These are phyloP conservation scores for Montipora cactus DNA, from an alignment of 64 coral and sea anemone species.

Conservation along the genomic window DNA sequence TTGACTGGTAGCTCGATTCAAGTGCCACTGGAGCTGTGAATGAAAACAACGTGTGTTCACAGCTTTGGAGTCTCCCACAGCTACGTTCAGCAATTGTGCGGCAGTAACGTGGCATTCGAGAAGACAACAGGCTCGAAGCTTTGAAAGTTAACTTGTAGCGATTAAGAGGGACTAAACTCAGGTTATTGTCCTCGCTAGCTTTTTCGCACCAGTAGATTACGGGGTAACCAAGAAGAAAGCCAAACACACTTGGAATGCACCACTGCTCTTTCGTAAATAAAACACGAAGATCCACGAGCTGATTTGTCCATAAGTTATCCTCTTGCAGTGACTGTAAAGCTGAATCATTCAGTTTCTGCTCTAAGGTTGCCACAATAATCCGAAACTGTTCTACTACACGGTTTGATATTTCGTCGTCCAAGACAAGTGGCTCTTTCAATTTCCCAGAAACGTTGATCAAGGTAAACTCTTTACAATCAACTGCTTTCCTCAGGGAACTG, in stretches of 20 bases:
- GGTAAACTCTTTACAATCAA: slow-evolving; percentile 3
- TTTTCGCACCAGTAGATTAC: slow-evolving; percentile 67
- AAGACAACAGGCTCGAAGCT: background rate
- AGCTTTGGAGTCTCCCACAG: background rate
- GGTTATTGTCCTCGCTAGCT: background rate
- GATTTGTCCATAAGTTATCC: background rate
- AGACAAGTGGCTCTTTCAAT: slow-evolving; percentile 32
- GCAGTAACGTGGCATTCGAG: background rate
- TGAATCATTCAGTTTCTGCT: background rate
- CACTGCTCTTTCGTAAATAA: background rate
- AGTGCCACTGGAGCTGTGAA: slow-evolving; percentile 36
- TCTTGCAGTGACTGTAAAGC: background rate
- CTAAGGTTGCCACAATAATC: background rate
- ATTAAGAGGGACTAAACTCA: slow-evolving; percentile 11
- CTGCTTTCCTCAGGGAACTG: slow-evolving; percentile 1
- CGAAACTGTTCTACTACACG: background rate
- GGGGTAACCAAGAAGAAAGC: slow-evolving; percentile 63
- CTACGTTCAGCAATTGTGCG: background rate
- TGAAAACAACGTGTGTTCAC: slow-evolving; percentile 17
- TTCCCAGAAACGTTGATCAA: slow-evolving; percentile 43
- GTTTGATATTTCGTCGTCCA: background rate
- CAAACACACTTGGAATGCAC: slow-evolving; percentile 49
- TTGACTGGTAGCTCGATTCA: slow-evolving; percentile 4
- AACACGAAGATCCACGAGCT: background rate
- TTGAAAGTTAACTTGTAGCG: slow-evolving; percentile 12